These are phyloP conservation scores for Chelonia mydas DNA, from an alignment of 2,797 vertebrate genomes.

Conservation along the genomic window DNA sequence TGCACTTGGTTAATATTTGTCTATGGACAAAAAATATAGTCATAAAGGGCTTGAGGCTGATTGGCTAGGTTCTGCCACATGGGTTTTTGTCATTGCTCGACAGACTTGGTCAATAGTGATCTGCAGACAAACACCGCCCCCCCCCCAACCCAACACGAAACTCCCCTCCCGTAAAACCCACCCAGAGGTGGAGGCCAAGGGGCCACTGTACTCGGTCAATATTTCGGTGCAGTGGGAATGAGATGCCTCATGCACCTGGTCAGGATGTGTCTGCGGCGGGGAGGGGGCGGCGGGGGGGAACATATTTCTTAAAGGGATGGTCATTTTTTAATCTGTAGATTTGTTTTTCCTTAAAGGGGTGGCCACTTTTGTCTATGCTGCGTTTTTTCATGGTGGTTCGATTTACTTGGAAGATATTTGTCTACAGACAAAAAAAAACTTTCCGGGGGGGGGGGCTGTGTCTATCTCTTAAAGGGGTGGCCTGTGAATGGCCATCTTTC, in stretches of 20 bases:
- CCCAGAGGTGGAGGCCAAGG: background rate
- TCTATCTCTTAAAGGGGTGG: background rate
- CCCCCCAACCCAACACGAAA: background rate
- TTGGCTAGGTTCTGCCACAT: background rate
- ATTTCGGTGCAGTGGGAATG: background rate
- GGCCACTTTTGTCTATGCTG: no score
- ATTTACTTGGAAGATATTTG: background rate
- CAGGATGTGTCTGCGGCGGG: background rate
- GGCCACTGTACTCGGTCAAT: background rate
- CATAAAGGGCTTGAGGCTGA: background rate
- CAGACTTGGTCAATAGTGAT: background rate
- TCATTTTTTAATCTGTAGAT: background rate
- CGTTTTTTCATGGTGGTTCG: background rate
- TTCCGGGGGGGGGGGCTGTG: background rate
- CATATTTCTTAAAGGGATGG: background rate
- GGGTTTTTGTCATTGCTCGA: background rate
- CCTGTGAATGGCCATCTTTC: no score
- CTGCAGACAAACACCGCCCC: rapidly evolving
- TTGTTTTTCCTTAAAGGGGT: background rate
- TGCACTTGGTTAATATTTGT: background rate
- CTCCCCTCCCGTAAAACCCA: background rate
- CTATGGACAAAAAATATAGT: background rate
- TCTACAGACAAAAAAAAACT: background rate
- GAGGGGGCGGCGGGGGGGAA: background rate
- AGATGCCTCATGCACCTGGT: background rate